These are phyloP conservation scores for Sorex araneus DNA, from an alignment of 2,113 vertebrate species.

Conservation along the genomic window DNA sequence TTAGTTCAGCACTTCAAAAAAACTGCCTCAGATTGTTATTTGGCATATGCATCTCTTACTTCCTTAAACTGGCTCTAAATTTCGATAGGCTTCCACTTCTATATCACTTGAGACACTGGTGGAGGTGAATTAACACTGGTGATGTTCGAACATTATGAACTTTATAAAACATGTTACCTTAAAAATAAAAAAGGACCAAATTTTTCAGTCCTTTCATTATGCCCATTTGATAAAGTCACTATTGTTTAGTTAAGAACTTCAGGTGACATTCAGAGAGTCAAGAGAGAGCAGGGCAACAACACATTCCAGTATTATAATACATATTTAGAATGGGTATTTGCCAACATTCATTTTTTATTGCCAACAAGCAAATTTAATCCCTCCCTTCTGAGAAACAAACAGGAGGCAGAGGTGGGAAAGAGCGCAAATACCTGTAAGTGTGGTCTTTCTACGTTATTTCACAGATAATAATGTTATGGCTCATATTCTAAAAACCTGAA, in stretches of 20 bases:
- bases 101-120: neutral
- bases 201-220: slow-evolving; percentile 1
- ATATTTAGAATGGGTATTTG: neutral
- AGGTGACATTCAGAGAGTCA: neutral
- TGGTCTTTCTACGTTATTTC: neutral
- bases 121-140: too few species aligned
- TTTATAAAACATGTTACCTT: too few species aligned
- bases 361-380: slow-evolving; percentile 10
- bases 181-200: too few species aligned
- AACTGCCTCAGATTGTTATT: neutral
- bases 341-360: neutral
- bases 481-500: slow-evolving; percentile 23
- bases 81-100: neutral
- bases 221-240: neutral
- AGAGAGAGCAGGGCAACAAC: neutral
- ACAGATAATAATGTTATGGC: neutral
- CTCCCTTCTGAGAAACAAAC: neutral
- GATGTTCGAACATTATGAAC: too few species aligned
- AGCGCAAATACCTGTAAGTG: neutral
- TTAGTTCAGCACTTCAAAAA: neutral
- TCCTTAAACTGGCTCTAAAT: neutral
- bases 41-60: neutral
- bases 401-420: neutral
- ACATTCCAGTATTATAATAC: neutral
- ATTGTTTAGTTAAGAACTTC: neutral